Evolutionary conservation across 2,888 invertebrate genomes (phyloP), one percentile per base, ranked within the genome.

Genomic region (Agonum fuliginosum): DNA sequence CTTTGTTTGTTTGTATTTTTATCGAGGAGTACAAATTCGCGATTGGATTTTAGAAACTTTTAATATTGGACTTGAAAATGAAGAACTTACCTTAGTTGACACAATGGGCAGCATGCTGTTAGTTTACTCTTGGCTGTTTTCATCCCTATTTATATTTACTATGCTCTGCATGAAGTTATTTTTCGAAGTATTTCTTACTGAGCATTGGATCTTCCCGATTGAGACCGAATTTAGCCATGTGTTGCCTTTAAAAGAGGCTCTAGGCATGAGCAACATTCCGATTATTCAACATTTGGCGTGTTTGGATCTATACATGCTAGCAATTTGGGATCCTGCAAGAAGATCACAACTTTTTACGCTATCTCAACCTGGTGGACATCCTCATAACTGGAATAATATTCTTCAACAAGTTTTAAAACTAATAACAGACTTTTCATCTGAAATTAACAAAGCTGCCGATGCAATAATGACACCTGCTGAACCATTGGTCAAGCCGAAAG

Each of bases 301-400:
- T 79, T 88, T 93, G 78, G 95, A 95, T 85, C 88, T 97, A 17
- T 90, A 90, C 81, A 89, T 90, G 30, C 85, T 96, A 82, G 89
- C 93, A 0, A 89, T 91, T 82, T 91, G 91, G 82, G 91, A 92
- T 46, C 84, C 87, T 19, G 67, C 80, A 0, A 88, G 94, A 81
- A 89, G 96, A 62, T 85, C 88, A 80, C 87, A 91, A 76, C 87
- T 96, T 46, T 96, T 93, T 83, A 89, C 91, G 10, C 87, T 95
- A 0, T 95, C 95, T 27, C 91, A 93, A 83, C 95, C 95, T 22
- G 95, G 96, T 17, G 95, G 95, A 27, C 96, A 96, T 86, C 95
- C 97, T 0, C 93, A 94, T 83, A 95, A 95, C 83, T 97, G 97
- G 97, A 94, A 93, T 82, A 90, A 90, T 80, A 85, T 96, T 6